Evolutionary conservation across 1,140 invertebrate genomes (phyloP).

Genomic region (Rhynchophorus ferrugineus): DNA sequence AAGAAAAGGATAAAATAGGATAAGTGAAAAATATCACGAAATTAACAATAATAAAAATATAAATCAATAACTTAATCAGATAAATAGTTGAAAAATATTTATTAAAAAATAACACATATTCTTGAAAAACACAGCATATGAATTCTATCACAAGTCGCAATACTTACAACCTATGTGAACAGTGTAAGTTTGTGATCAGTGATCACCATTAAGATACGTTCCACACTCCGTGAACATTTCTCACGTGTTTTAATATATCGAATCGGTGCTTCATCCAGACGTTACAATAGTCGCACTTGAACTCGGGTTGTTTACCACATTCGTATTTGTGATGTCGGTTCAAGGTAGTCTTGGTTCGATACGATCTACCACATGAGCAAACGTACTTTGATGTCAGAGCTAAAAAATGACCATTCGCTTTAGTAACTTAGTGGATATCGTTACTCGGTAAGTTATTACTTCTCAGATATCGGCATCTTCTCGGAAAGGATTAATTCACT

Average conservation of each 20-base stretch:
- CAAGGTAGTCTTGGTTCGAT: slow-evolving; percentile 22
- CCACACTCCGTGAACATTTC: slow-evolving; percentile 23
- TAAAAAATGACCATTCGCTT: not conserved
- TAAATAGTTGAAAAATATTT: too few species aligned
- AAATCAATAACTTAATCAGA: too few species aligned
- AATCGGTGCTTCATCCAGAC: slow-evolving; percentile 26
- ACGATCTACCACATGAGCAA: slow-evolving; percentile 24
- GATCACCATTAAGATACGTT: not conserved
- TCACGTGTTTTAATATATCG: slow-evolving; percentile 29
- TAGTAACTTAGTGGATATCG: not conserved
- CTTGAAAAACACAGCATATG: too few species aligned
- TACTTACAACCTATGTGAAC: too few species aligned
- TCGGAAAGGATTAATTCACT: too few species aligned
- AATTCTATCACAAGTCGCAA: too few species aligned
- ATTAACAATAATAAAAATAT: too few species aligned
- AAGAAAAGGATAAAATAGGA: too few species aligned
- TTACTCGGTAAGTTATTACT: not conserved
- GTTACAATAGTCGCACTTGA: slow-evolving; percentile 51
- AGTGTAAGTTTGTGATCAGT: too few species aligned
- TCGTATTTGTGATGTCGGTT: slow-evolving; percentile 26
- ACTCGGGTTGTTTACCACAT: slow-evolving; percentile 48
- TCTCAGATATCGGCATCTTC: too few species aligned
- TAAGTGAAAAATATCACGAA: too few species aligned
- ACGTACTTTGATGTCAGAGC: not conserved
- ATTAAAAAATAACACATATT: too few species aligned